phyloP scores from a whole-genome alignment of 2,113 vertebrate species.

The Microcebus jonahi region DNA sequence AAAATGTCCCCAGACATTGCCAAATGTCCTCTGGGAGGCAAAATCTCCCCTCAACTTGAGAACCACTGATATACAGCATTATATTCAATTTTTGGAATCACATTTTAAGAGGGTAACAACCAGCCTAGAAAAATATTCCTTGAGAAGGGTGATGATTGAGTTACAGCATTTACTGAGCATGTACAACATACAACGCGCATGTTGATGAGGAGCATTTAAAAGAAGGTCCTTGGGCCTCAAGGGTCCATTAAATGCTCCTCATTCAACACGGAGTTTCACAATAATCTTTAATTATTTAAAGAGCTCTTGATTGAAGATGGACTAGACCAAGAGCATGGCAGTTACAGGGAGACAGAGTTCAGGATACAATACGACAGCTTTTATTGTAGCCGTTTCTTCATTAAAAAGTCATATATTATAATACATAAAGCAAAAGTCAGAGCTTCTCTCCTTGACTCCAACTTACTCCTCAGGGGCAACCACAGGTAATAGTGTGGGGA shows the following conservation, averaged over 20 bases:
- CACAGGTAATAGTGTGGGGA: not conserved
- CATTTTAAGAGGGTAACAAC: not conserved
- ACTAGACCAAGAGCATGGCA: not conserved
- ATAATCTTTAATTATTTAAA: conserved; percentile 7
- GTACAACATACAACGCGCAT: not conserved
- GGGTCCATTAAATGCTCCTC: not conserved
- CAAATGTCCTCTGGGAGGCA: not conserved
- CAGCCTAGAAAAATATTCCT: not conserved
- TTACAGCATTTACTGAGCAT: not conserved
- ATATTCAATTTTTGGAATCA: not conserved
- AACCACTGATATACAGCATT: not conserved
- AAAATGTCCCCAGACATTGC: not conserved
- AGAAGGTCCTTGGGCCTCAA: not conserved
- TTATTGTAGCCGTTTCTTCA: not conserved
- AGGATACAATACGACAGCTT: not conserved
- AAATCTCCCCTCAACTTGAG: not conserved
- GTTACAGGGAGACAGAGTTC: not conserved
- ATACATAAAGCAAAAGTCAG: not conserved
- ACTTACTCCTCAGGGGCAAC: not conserved
- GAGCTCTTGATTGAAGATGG: conserved; percentile 15
- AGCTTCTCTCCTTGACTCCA: not conserved
- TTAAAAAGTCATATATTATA: not conserved
- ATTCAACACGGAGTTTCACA: not conserved
- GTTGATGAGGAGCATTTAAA: not conserved
- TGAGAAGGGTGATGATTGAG: not conserved